Evolutionary conservation across 2,888 invertebrate species (phyloP).

Genomic region (Hyppa rectilinea): DNA sequence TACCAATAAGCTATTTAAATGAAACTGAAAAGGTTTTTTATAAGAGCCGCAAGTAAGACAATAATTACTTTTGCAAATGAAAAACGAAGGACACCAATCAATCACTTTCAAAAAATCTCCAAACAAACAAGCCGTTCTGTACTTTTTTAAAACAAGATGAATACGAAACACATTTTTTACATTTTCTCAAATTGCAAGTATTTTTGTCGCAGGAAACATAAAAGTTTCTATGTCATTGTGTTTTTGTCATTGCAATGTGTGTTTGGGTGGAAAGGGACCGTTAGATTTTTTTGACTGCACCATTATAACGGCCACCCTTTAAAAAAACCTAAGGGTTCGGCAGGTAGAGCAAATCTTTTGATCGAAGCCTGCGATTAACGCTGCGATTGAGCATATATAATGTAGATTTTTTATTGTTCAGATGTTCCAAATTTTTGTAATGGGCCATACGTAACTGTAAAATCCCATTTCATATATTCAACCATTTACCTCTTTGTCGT

Average conservation of each 20-base stretch:
- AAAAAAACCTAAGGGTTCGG: slow-evolving; percentile 81
- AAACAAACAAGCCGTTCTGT: slow-evolving; percentile 49
- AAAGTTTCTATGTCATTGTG: slow-evolving; percentile 86
- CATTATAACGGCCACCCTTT: slow-evolving; percentile 88
- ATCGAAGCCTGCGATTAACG: slow-evolving; percentile 84
- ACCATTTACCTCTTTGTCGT: slow-evolving; percentile 63
- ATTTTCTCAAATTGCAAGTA: slow-evolving; percentile 75
- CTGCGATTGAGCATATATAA: slow-evolving; percentile 81
- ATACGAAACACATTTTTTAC: slow-evolving; percentile 59
- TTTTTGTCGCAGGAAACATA: slow-evolving; percentile 84
- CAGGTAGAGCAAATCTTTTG: slow-evolving; percentile 88
- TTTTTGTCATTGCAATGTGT: slow-evolving; percentile 88
- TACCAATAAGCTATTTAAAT: slow-evolving; percentile 10
- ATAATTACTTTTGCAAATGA: slow-evolving; percentile 44
- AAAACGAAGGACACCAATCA: slow-evolving; percentile 44
- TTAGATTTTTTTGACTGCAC: slow-evolving; percentile 83
- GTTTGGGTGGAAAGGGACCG: slow-evolving; percentile 85
- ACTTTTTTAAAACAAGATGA: slow-evolving; percentile 57
- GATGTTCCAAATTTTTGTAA: slow-evolving; percentile 78
- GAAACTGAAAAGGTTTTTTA: slow-evolving; percentile 1
- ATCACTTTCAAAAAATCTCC: slow-evolving; percentile 47
- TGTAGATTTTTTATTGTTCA: slow-evolving; percentile 75
- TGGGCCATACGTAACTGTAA: slow-evolving; percentile 81
- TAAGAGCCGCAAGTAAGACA: slow-evolving; percentile 18
- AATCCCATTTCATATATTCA: slow-evolving; percentile 56